Conservation (phyloP, 2,888 invertebrate species). For the Sinopyrophorus schimmeli region DNA sequence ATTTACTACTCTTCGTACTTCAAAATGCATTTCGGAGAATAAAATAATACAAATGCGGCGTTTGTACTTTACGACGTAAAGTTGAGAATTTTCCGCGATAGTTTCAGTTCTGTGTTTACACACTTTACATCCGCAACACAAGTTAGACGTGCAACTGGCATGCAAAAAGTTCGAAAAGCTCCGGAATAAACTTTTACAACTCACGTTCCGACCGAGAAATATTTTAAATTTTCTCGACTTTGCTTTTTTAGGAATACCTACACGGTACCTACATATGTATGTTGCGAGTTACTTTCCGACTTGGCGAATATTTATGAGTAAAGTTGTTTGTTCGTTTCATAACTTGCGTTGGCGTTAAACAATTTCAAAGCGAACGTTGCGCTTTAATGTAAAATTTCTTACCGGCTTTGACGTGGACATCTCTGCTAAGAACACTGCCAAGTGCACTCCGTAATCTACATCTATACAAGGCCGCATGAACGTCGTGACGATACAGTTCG, state of each 20-base stretch:
- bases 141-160: constrained; percentile 4
- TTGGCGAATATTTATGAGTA: constrained; percentile 12
- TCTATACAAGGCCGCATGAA: constrained; percentile 83
- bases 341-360: neutral
- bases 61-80: too few species aligned
- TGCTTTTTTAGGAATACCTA: neutral
- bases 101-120: too few species aligned
- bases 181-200: constrained; percentile 10
- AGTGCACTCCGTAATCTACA: constrained; percentile 70
- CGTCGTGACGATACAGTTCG: constrained; percentile 78
- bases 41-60: too few species aligned
- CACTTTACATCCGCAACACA: constrained; percentile 10
- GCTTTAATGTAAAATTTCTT: constrained; percentile 48
- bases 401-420: constrained; percentile 90
- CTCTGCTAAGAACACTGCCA: constrained; percentile 79
- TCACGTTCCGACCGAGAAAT: constrained; percentile 6
- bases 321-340: constrained; percentile 4
- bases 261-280: constrained; percentile 9
- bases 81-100: too few species aligned
- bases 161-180: constrained; percentile 13
- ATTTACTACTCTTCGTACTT: too few species aligned
- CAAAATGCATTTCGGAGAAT: too few species aligned
- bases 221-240: constrained; percentile 12
- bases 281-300: constrained; percentile 11
- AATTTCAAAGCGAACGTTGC: neutral